Conservation (phyloP, 2,888 invertebrate genomes). For the Andrena fulva region DNA sequence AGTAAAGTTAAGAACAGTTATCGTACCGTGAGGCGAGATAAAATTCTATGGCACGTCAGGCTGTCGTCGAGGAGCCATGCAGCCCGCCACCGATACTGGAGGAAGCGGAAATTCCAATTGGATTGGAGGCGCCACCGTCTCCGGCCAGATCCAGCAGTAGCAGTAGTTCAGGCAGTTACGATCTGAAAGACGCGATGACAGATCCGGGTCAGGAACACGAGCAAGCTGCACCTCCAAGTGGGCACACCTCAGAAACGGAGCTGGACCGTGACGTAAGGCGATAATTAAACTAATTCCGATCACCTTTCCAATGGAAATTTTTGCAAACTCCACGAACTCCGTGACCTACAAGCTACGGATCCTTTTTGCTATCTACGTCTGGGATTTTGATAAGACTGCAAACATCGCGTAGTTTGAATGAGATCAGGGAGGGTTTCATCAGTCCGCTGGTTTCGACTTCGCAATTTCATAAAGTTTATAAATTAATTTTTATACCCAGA, state of each 20-base stretch:
- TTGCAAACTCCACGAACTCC: background rate
- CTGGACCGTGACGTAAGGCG: conserved; percentile 78
- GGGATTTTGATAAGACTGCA: too few relatives aligned
- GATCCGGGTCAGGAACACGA: conserved; percentile 74
- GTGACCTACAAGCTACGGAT: background rate
- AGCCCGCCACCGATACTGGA: conserved; percentile 81
- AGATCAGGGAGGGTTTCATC: too few relatives aligned
- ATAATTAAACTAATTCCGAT: conserved; percentile 28
- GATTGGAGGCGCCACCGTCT: conserved; percentile 74
- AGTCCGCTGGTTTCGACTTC: too few relatives aligned
- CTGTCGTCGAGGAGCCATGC: conserved; percentile 80
- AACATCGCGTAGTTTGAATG: too few relatives aligned
- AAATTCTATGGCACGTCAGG: conserved; percentile 68
- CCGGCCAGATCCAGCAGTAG: conserved; percentile 81
- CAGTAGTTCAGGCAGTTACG: conserved; percentile 84
- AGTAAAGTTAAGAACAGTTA: background rate
- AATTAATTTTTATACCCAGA: too few relatives aligned
- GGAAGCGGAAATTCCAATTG: conserved; percentile 75
- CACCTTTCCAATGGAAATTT: background rate
- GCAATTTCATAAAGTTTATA: too few relatives aligned
- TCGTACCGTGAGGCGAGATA: background rate
- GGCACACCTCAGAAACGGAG: conserved; percentile 78
- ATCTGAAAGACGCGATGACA: conserved; percentile 82
- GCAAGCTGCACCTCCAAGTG: conserved; percentile 73
- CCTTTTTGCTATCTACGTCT: too few relatives aligned